These are phyloP conservation scores for Corvus hawaiiensis DNA, from an alignment of 2,113 vertebrate species.

Conservation along the genomic window DNA sequence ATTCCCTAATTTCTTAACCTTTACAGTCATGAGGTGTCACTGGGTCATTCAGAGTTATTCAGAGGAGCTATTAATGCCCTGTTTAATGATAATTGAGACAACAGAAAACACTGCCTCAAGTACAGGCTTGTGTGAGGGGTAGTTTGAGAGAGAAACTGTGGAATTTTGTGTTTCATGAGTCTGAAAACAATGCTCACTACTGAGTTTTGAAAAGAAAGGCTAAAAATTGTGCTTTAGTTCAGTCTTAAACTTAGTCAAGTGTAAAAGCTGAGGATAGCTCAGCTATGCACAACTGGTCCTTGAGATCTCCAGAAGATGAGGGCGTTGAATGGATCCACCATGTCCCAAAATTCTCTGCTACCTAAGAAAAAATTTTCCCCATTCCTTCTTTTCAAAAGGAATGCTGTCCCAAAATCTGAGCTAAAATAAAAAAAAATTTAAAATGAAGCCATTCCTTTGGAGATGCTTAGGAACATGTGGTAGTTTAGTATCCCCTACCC, in stretches of 20 bases:
- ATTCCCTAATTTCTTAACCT: background rate
- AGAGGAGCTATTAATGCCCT: background rate
- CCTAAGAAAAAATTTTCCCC: accelerated
- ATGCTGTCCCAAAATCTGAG: background rate
- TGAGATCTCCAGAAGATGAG: background rate
- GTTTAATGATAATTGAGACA: background rate
- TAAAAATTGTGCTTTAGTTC: background rate
- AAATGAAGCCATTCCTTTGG: background rate
- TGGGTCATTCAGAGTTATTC: background rate
- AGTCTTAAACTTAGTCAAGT: background rate
- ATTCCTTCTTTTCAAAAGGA: too few species aligned
- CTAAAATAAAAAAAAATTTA: background rate
- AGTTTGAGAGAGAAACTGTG: background rate
- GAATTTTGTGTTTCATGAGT: background rate
- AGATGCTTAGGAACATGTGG: background rate
- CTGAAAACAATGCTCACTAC: background rate
- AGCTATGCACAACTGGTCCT: background rate
- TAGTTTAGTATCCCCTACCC: background rate
- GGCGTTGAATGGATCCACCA: background rate
- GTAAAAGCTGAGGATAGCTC: background rate
- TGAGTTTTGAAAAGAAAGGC: background rate
- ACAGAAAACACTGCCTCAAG: background rate
- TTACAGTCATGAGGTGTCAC: background rate
- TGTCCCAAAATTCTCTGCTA: background rate
- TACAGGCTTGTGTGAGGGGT: too few species aligned